Base-by-base conservation (phyloP, 2,113 vertebrate species). In the Cyrtonyx montezumae region DNA sequence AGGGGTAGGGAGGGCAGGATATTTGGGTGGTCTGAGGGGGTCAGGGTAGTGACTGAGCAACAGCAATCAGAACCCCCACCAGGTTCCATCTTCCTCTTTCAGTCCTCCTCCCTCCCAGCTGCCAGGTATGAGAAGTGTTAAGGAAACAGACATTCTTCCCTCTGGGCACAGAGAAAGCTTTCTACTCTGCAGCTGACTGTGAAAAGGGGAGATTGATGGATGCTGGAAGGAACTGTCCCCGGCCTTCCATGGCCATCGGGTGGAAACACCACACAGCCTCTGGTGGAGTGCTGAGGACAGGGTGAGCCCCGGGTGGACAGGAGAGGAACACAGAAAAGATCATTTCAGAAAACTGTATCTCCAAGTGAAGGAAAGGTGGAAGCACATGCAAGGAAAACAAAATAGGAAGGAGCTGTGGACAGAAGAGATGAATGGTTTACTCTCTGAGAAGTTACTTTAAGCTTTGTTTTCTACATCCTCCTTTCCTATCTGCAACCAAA, bases 121-220 rank as follows among this genome's bases (percentile, higher is more conserved):
- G 87, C 86, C 59, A 95, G 84, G 81, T 91, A 85, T 65, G 67
- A 66, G 53, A 67, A 79, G 30, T 55, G 88, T 87, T 66, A 86
- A 43, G 30, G 86, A 93, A 87, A 93, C 58, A 84, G 86, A 87
- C 83, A 73, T 53, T 78, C 77, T 88, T 77, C 70, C 84, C 92
- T 51, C 76, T 67, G 58, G 83, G 67, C 81, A 93, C 28, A 79
- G 62, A 67, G 36, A 84, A 30, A 88, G 30, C 63, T 43, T 95
- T 46, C 49, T 87, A 70, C 70, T 65, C 58, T 76, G 56, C 37
- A 88, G n/a, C 42, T 37, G 19, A 80, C 4, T 82, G 55, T 45
- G 28, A 14, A 32, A 32, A 53, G 6, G 10, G 22, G 77, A 26
- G 58, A 49, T 2, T 84, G 86, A 87, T 67, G 37, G 91, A 68